Evolutionary conservation across 2,113 vertebrate genomes (phyloP).

Genomic region (Pseudorasbora parva): DNA sequence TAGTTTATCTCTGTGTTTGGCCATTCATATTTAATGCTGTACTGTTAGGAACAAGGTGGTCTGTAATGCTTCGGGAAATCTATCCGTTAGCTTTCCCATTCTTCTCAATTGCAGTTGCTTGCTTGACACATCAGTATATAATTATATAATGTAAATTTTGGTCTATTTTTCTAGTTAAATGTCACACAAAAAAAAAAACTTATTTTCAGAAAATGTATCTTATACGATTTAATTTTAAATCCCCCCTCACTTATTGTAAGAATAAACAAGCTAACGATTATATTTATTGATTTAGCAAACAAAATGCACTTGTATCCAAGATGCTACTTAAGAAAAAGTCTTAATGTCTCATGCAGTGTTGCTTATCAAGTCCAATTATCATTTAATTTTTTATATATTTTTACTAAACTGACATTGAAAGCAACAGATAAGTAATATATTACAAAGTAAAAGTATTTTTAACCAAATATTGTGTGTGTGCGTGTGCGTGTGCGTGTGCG

Average conservation of each 20-base stretch:
- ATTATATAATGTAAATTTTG: no score
- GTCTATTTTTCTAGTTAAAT: background rate
- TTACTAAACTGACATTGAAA: background rate
- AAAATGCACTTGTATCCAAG: background rate
- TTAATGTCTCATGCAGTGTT: background rate
- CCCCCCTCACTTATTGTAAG: background rate
- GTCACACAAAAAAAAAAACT: background rate
- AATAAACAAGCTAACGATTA: background rate
- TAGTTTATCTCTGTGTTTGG: background rate
- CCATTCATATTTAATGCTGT: background rate
- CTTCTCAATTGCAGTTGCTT: background rate
- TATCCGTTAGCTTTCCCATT: background rate
- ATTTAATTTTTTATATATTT: background rate
- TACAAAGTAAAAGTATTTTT: background rate
- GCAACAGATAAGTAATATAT: background rate
- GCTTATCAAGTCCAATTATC: background rate
- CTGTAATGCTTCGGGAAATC: background rate
- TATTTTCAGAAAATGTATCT: no score
- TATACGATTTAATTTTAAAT: background rate
- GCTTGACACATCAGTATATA: background rate
- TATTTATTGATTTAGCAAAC: background rate
- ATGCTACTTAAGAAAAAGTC: background rate
- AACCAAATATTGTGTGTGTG: background rate
- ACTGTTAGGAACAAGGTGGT: background rate
- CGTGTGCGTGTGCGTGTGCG: no score